phyloP scores from a whole-genome alignment of 2,888 invertebrate species.

The Chromoteleia sp. region DNA sequence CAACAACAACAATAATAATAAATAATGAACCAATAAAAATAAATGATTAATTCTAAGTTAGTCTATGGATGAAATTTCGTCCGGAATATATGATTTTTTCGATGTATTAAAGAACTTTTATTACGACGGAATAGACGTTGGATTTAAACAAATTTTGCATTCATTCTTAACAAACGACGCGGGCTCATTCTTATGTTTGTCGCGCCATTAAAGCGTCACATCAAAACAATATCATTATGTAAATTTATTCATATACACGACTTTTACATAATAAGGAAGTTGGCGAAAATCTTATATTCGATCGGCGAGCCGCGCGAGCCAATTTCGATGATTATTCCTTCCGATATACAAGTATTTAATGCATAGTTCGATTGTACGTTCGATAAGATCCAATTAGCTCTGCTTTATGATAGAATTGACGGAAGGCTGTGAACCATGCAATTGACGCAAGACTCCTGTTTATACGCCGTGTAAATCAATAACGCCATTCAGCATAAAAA shows the following conservation, averaged over 20 bases:
- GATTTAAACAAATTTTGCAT: constrained; percentile 4
- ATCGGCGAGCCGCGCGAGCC: constrained; percentile 17
- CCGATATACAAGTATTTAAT: constrained; percentile 67
- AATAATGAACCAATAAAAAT: no score
- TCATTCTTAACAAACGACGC: neutral
- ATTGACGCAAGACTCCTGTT: constrained; percentile 61
- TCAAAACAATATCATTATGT: constrained; percentile 47
- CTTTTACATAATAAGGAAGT: constrained; percentile 46
- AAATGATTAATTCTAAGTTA: no score
- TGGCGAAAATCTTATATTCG: constrained; percentile 38
- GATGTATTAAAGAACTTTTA: no score
- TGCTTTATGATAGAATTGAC: constrained; percentile 68
- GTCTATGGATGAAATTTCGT: no score
- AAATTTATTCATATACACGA: constrained; percentile 52
- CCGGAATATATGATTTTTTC: no score
- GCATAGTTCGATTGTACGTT: constrained; percentile 58
- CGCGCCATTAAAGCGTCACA: constrained; percentile 19
- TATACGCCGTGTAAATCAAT: constrained; percentile 61
- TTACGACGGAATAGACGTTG: neutral
- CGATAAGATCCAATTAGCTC: constrained; percentile 67
- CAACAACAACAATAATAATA: no score
- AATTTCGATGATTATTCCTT: constrained; percentile 53
- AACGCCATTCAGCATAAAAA: constrained; percentile 53
- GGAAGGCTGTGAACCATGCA: constrained; percentile 63
- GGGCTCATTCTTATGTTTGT: constrained; percentile 26